Conservation (phyloP, 2,888 invertebrate genomes). For the Hemicrepidius hirtus region DNA sequence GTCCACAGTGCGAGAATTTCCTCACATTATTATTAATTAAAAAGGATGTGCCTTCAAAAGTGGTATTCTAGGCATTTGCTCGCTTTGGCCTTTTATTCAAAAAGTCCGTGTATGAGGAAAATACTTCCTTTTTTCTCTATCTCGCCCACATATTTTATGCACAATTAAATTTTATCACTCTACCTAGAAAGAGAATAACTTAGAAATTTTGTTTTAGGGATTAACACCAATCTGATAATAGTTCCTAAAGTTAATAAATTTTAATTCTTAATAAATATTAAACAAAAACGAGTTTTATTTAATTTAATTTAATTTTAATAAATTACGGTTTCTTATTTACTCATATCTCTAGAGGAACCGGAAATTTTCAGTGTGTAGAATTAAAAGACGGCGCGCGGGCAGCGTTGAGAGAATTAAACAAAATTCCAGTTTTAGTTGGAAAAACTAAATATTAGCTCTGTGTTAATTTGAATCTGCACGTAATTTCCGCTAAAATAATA, state of each 20-base stretch:
- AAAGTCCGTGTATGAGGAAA: background rate
- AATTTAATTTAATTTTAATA: too few species aligned
- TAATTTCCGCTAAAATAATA: background rate
- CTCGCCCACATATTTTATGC: background rate
- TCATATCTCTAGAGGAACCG: too few species aligned
- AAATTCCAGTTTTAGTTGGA: background rate
- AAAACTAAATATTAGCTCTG: slow-evolving; percentile 4
- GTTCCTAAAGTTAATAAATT: too few species aligned
- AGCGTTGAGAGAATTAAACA: too few species aligned
- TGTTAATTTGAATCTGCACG: background rate
- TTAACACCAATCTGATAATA: too few species aligned
- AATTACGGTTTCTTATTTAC: too few species aligned
- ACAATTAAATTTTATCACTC: background rate
- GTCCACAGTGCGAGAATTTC: background rate
- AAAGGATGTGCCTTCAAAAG: background rate
- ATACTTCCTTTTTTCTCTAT: background rate
- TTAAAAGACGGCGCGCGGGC: too few species aligned
- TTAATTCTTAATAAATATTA: too few species aligned
- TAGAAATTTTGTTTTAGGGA: too few species aligned
- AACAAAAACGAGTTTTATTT: too few species aligned
- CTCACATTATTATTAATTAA: slow-evolving; percentile 18
- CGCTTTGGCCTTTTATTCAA: background rate
- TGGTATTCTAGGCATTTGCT: background rate
- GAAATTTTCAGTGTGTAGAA: too few species aligned
- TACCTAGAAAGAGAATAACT: too few species aligned